Evolutionary conservation across 2,113 vertebrate genomes (phyloP).

Genomic region (Haemorhous mexicanus): DNA sequence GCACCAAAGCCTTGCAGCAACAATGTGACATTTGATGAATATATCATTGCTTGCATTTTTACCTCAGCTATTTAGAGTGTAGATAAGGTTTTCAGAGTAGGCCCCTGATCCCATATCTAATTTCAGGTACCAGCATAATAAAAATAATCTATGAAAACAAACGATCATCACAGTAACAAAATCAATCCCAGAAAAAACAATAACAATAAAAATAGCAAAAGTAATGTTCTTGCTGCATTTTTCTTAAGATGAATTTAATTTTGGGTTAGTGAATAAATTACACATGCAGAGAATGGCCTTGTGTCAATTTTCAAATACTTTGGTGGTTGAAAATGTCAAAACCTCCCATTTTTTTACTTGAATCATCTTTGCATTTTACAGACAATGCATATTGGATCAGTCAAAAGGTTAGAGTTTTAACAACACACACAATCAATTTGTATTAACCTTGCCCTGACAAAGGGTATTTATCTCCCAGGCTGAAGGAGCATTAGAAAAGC

Average conservation of each 20-base stretch:
- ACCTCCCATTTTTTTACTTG: neutral
- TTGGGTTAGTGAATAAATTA: neutral
- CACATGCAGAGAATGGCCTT: neutral
- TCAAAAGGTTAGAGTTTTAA: slow-evolving; percentile 1
- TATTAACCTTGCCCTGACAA: neutral
- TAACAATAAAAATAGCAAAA: neutral
- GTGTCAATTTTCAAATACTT: neutral
- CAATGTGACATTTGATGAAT: neutral
- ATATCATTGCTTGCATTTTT: neutral
- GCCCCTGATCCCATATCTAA: neutral
- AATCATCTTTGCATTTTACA: neutral
- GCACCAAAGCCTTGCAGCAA: neutral
- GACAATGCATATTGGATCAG: neutral
- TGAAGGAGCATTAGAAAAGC: neutral
- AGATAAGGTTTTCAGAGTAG: neutral
- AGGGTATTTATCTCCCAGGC: neutral
- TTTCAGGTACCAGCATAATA: neutral
- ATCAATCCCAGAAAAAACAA: neutral
- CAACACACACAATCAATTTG: neutral
- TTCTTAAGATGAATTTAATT: neutral
- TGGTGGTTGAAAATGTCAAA: neutral
- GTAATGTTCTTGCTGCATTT: neutral
- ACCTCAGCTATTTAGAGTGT: neutral
- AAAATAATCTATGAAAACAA: slow-evolving; percentile 11
- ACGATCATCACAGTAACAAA: neutral